A percentile compares a stretch with the other conserved stretches of the same genome.
Evolutionary conservation across 37 sponge, comb jelly and placozoan species (phyloP).

Genomic region (Theonella swinhoei): DNA sequence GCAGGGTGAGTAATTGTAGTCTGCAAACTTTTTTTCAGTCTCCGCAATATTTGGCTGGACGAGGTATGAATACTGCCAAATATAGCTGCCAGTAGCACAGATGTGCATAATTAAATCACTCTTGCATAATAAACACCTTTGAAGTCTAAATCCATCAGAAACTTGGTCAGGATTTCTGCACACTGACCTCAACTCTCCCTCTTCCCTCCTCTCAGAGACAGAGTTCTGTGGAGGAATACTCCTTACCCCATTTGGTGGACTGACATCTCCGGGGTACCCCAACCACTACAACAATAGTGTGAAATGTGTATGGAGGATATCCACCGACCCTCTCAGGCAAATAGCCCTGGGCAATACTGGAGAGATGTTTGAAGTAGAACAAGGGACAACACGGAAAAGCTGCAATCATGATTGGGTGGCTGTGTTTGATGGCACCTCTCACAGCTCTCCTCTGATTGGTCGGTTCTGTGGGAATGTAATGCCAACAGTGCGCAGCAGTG

Average conservation of each 20-base stretch:
- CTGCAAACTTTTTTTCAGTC: background rate
- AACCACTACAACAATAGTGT: background rate
- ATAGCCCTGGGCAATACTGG: conserved; percentile 43
- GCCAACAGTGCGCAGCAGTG: conserved; percentile 37
- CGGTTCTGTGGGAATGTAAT: conserved; percentile 14
- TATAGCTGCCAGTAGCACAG: background rate
- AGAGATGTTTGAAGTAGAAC: conserved; percentile 29
- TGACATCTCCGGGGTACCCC: conserved; percentile 23
- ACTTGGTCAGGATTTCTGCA: no score
- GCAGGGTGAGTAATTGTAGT: conserved; percentile 25
- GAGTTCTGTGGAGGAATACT: conserved; percentile 39
- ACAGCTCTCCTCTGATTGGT: background rate
- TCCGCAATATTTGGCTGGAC: conserved; percentile 55
- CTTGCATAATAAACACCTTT: no score
- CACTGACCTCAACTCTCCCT: no score
- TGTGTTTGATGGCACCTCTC: conserved; percentile 38
- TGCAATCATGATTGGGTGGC: conserved; percentile 43
- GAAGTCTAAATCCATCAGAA: no score
- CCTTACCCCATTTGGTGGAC: conserved; percentile 15
- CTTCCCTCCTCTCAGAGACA: conserved; percentile 32
- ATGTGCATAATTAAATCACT: background rate
- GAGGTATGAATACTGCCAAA: conserved; percentile 9
- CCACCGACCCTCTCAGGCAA: conserved; percentile 55
- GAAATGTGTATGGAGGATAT: conserved; percentile 60
- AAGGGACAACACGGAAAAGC: conserved; percentile 20